phyloP scores from a whole-genome alignment of 2,797 vertebrate species.

The Orientallactaga sibirica region DNA sequence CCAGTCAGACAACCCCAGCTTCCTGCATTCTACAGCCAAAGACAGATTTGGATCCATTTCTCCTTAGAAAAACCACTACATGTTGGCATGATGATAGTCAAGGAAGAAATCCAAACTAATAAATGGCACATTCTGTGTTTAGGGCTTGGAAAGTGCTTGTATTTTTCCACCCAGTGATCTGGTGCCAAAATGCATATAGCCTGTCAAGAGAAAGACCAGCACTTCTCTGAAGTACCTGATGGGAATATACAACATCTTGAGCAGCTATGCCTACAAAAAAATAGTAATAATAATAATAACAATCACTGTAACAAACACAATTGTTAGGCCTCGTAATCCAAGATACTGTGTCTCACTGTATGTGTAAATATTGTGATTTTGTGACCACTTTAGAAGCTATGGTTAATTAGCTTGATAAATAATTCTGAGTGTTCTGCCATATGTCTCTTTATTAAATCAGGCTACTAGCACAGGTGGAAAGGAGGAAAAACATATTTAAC shows the following conservation, averaged over 20 bases:
- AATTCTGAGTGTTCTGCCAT: conserved; percentile 55
- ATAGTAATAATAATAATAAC: neutral
- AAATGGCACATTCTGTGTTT: conserved; percentile 58
- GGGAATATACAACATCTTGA: conserved; percentile 37
- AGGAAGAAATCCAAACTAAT: conserved; percentile 72
- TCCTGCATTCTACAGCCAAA: conserved; percentile 58
- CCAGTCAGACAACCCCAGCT: conserved; percentile 63
- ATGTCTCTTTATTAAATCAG: conserved; percentile 60
- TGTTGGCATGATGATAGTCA: conserved; percentile 35
- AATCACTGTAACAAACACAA: neutral
- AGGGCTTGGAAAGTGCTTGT: conserved; percentile 61
- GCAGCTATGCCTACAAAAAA: neutral
- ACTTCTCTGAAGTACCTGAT: conserved; percentile 48
- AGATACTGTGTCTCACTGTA: neutral
- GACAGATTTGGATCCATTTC: conserved; percentile 62
- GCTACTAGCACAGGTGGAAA: conserved; percentile 16
- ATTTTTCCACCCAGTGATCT: conserved; percentile 65
- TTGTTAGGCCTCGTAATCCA: neutral
- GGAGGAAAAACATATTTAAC: neutral
- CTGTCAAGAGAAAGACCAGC: conserved; percentile 56
- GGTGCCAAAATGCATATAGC: conserved; percentile 55
- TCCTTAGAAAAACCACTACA: conserved; percentile 69
- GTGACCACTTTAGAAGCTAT: neutral
- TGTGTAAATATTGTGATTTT: conserved; percentile 4
- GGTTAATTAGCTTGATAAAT: conserved; percentile 50